Percentiles rank a stretch among this genome's conserved stretches.
Conservation (phyloP, 2,888 invertebrate genomes). For the Volucella inanis region DNA sequence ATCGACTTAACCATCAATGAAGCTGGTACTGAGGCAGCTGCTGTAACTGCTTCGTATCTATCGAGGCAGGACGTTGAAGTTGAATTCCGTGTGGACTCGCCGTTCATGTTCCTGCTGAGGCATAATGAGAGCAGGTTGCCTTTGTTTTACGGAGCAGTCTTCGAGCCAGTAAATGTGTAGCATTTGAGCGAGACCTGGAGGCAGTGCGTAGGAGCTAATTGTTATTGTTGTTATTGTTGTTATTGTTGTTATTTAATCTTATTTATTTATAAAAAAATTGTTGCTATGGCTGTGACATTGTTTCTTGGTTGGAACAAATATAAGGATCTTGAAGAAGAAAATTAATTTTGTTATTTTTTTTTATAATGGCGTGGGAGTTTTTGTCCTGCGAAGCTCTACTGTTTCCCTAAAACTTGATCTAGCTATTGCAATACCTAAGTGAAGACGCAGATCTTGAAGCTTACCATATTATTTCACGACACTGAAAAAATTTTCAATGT, state of each 20-base stretch:
- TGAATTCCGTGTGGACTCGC: constrained; percentile 84
- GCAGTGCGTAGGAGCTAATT: neutral
- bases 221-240: constrained; percentile 19
- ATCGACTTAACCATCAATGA: constrained; percentile 85
- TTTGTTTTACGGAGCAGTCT: constrained; percentile 87
- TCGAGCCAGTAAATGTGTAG: constrained; percentile 81
- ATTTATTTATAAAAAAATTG: neutral
- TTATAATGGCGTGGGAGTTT: too few species aligned
- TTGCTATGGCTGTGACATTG: too few species aligned
- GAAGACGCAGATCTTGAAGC: too few species aligned
- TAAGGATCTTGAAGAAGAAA: too few species aligned
- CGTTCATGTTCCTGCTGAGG: constrained; percentile 87
- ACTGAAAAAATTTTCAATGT: too few species aligned
- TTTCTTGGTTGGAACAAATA: too few species aligned
- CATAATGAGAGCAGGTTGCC: constrained; percentile 85
- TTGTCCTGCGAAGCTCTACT: too few species aligned
- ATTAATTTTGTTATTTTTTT: too few species aligned
- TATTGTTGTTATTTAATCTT: constrained; percentile 13
- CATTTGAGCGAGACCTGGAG: too few species aligned
- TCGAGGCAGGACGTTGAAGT: constrained; percentile 83
- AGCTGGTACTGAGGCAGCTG: constrained; percentile 86
- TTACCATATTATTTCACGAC: too few species aligned
- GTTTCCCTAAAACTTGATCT: too few species aligned
- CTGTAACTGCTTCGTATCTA: constrained; percentile 84
- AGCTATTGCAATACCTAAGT: too few species aligned